Evolutionary conservation across 2,113 vertebrate species (phyloP), one percentile per base, ranked within the genome.

Genomic region (Physeter macrocephalus): DNA sequence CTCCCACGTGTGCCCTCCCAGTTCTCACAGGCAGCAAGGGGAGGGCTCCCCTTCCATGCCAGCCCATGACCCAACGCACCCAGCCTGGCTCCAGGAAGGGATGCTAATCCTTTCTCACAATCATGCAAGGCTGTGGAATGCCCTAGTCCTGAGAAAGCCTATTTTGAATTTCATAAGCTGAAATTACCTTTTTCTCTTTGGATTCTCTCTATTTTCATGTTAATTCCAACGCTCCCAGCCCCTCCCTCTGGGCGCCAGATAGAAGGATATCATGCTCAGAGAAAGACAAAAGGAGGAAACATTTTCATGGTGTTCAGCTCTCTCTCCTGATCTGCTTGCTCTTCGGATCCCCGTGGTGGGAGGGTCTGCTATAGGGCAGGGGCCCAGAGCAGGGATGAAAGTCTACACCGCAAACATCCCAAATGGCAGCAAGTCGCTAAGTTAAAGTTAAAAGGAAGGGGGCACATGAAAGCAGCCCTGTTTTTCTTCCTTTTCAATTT

Each of bases 251-350:
- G 64, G 66, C 71, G 6, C 21, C 39, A 9, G 4, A 27, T 21
- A 5, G 80, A 31, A 46, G 6, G 64, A 6, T 57, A 61, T 29
- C 17, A 0, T 0, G 23, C 21, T 43, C 9, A 2, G 11, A 27
- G 3, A 8, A 49, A 54, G 31, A 64, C 31, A 25, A 23, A 84
- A 49, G 17, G 5, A 14, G 4, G 9, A 75, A 62, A 8, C 21
- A 2, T 69, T 46, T 5, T 59, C 11, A 9, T 8, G 1, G 17
- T 25, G 1, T 36, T 17, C 34, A 8, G 14, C 34, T 3, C 2
- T 34, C 8, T 11, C 29, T 36, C 8, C 31, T n/a, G 1, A 2
- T 29, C 5, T 0, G 0, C 1, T 49, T 6, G 1, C 6, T 41
- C 31, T 21, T 29, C 5, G 5, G 77, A 27, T 61, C 1, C 43